Evolutionary conservation across 1,140 invertebrate genomes (phyloP), one percentile per base, ranked within the genome.

Genomic region (Drosophila kepulauana): DNA sequence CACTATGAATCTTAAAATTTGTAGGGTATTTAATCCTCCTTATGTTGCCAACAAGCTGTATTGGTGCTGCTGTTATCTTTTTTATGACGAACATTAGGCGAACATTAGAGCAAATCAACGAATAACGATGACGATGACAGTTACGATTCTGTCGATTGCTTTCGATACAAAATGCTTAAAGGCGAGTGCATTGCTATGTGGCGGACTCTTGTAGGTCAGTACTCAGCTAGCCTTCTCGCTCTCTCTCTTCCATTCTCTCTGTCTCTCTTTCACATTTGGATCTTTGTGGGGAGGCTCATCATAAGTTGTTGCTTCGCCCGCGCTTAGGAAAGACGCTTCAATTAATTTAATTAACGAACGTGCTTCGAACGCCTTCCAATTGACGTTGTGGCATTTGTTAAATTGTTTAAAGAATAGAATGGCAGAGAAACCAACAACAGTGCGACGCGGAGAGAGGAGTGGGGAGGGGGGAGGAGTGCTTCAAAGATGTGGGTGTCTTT

Each of bases 271-370:
- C 20, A 25, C 20, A 0, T 25, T 25, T 25, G 20, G 20, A 25
- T 25, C 20, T 25, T 25, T n/a, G n/a, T 28, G 28, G n/a, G 28
- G 35, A 8, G 56, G 41, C 2, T 28, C 51, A 64, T 54, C 64
- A 61, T 59, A 43, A 72, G 52, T 58, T 57, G 41, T 43, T 43
- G 11, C 63, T 46, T 20, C 61, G 43, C n/a, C 52, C 15, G 46
- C 46, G 46, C 13, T 7, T 10, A 25, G 7, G 13, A 38, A 56
- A 69, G 65, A 74, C 56, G 65, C 41, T 33, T 59, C 73, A 72
- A 75, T 75, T 75, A 75, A 75, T 75, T 75, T 51, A 75, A 75
- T 71, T 75, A 75, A 71, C 73, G 67, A 58, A 71, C 61, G 52
- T 64, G 67, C 73, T 15, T 20, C 72, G 61, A 65, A 71, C 67